Evolutionary conservation across 1,140 invertebrate species (phyloP).

Genomic region (Anadara kagoshimensis): DNA sequence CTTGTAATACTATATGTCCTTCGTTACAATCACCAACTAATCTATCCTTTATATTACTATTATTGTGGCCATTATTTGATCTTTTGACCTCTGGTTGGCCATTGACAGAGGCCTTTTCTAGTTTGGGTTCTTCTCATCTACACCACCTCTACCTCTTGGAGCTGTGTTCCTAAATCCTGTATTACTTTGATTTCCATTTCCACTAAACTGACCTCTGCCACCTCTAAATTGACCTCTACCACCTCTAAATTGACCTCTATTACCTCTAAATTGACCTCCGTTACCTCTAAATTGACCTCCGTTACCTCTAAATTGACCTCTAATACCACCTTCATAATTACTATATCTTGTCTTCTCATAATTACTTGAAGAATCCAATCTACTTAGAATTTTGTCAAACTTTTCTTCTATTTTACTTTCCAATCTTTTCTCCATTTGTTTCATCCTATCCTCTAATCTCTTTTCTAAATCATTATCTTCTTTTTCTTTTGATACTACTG

Average conservation of each 20-base stretch:
- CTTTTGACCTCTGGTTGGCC: neutral
- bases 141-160: neutral
- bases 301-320: too few relatives aligned
- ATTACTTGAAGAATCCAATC: neutral
- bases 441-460: neutral
- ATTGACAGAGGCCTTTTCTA: neutral
- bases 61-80: neutral
- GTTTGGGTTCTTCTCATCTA: neutral
- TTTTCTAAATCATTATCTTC: neutral
- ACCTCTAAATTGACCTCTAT: too few relatives aligned
- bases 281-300: too few relatives aligned
- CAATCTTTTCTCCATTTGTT: neutral
- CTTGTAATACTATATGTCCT: neutral
- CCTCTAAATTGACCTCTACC: too few relatives aligned
- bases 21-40: slow-evolving; percentile 8
- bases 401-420: too few relatives aligned
- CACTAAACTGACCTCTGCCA: neutral
- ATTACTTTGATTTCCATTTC: neutral
- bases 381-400: neutral
- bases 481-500: neutral
- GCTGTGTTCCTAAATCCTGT: neutral
- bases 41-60: neutral
- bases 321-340: neutral
- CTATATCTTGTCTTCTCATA: too few relatives aligned
- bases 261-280: too few relatives aligned